Evolutionary conservation across 2,888 invertebrate species (phyloP).

Genomic region (Phengaris arion): DNA sequence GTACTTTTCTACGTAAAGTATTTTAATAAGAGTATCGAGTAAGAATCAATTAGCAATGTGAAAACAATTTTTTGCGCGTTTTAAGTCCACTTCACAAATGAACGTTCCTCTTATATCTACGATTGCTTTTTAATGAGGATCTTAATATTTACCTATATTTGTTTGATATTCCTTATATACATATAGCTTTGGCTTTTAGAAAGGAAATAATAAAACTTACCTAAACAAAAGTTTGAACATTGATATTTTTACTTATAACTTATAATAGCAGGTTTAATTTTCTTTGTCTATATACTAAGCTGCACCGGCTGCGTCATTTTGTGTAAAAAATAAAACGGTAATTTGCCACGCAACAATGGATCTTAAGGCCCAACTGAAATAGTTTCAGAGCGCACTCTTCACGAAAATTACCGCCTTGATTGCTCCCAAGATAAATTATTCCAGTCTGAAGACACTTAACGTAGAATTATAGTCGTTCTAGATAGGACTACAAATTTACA

Average conservation of each 20-base stretch:
- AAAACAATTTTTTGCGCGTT: constrained; percentile 20
- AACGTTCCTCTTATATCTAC: constrained; percentile 14
- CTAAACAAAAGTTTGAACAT: too few relatives aligned
- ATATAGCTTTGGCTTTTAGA: not conserved
- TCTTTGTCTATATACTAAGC: not conserved
- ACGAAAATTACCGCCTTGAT: constrained; percentile 71
- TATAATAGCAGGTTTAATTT: too few relatives aligned
- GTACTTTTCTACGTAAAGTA: not conserved
- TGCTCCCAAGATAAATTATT: constrained; percentile 73
- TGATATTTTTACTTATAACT: too few relatives aligned
- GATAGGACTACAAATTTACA: constrained; percentile 29
- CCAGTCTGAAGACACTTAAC: constrained; percentile 55
- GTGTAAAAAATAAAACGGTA: constrained; percentile 41
- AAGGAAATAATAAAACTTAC: not conserved
- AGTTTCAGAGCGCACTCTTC: constrained; percentile 61
- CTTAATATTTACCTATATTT: not conserved
- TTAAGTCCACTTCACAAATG: constrained; percentile 22
- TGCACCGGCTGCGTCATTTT: not conserved
- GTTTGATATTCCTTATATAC: not conserved
- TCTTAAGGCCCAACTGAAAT: constrained; percentile 52
- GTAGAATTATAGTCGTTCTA: constrained; percentile 32
- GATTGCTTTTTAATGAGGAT: constrained; percentile 18
- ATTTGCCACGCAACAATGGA: constrained; percentile 49
- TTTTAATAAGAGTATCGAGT: not conserved
- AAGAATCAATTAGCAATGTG: constrained; percentile 19